A percentile compares a stretch with the other conserved stretches of the same genome.
Conservation (phyloP, 2,113 vertebrate genomes). For the Ramphastos sulfuratus region DNA sequence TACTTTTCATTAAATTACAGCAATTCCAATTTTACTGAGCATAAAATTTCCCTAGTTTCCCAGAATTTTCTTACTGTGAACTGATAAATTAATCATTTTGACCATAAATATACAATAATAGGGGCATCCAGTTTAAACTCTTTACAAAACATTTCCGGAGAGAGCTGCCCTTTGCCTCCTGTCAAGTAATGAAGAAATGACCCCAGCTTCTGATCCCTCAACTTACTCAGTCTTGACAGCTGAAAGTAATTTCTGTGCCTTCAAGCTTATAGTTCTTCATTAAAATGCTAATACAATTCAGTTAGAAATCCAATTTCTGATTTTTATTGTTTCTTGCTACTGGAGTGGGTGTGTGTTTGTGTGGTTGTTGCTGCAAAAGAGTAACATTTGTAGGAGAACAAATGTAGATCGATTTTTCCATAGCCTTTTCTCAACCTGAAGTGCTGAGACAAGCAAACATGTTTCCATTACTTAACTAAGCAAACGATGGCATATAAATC, state of each 20-base stretch:
- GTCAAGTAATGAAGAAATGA: constrained; percentile 18
- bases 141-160: constrained; percentile 30
- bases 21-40: constrained; percentile 41
- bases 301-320: constrained; percentile 29
- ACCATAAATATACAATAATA: not conserved
- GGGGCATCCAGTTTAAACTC: constrained; percentile 21
- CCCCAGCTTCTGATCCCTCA: constrained; percentile 36
- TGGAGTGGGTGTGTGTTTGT: not conserved
- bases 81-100: constrained; percentile 54
- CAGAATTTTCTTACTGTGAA: constrained; percentile 34
- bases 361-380: not conserved
- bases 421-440: not conserved
- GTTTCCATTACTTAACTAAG: constrained; percentile 73
- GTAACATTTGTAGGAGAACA: constrained; percentile 9
- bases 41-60: constrained; percentile 44
- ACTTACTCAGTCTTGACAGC: constrained; percentile 11
- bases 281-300: constrained; percentile 53
- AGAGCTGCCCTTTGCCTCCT: constrained; percentile 28
- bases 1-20: constrained; percentile 43
- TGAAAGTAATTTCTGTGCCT: constrained; percentile 46
- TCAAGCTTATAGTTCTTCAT: constrained; percentile 51
- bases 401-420: constrained; percentile 30
- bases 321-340: constrained; percentile 15
- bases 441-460: constrained; percentile 69
- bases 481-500: constrained; percentile 70